phyloP scores from a whole-genome alignment of 2,888 invertebrate species.

The Anorthoa munda region DNA sequence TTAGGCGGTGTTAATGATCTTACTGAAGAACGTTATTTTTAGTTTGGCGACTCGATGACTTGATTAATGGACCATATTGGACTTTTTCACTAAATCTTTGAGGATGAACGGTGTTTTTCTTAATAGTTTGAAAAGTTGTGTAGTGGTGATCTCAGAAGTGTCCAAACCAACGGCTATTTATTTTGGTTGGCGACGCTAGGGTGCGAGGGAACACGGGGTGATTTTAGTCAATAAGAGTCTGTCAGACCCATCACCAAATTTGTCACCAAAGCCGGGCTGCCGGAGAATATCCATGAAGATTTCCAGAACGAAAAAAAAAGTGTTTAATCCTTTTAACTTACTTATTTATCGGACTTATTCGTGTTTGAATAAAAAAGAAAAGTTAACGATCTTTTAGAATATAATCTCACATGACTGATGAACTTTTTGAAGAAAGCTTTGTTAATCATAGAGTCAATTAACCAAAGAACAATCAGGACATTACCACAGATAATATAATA shows the following conservation, averaged over 20 bases:
- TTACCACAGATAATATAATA: too few relatives aligned
- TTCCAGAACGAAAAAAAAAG: too few relatives aligned
- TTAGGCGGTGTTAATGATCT: conserved; percentile 12
- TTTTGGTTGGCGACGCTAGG: not conserved
- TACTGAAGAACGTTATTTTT: not conserved
- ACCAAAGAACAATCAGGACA: too few relatives aligned
- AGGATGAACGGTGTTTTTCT: not conserved
- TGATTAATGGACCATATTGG: conserved; percentile 1
- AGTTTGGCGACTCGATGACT: not conserved
- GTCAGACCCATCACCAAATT: too few relatives aligned
- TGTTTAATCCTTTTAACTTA: conserved; percentile 4
- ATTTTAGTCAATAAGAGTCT: too few relatives aligned
- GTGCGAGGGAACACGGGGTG: too few relatives aligned
- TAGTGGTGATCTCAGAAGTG: not conserved
- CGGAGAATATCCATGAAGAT: too few relatives aligned
- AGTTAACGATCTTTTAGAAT: not conserved
- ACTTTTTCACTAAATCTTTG: not conserved
- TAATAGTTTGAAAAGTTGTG: not conserved
- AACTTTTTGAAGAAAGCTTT: conserved; percentile 7
- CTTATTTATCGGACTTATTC: not conserved
- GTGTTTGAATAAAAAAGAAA: not conserved
- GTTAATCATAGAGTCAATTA: not conserved
- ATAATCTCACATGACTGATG: not conserved
- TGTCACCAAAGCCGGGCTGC: too few relatives aligned
- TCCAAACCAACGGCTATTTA: not conserved